Conservation (phyloP, 35 echinoderm and acorn worm genomes). For the Stichopus chloronotus region DNA sequence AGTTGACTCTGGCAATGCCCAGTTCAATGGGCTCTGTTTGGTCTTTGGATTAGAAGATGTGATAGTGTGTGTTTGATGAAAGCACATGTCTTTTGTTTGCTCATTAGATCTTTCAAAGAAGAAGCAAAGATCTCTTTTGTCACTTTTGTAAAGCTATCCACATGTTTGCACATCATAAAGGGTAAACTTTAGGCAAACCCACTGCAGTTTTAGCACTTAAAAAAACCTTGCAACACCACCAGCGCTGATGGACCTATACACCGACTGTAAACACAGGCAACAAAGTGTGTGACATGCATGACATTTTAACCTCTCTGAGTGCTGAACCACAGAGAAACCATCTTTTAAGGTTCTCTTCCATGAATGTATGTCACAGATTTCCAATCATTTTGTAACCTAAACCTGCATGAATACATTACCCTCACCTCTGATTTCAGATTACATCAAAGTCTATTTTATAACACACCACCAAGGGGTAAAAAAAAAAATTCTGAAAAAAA, state of each 20-base stretch:
- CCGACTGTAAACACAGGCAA: background rate
- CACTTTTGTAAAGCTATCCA: constrained; percentile 39
- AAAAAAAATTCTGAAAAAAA: too few species aligned
- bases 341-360: background rate
- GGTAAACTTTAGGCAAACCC: background rate
- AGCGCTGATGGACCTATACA: background rate
- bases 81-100: constrained; percentile 22
- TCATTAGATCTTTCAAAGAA: background rate
- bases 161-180: background rate
- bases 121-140: background rate
- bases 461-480: too few species aligned
- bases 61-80: constrained; percentile 47
- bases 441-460: too few species aligned
- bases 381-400: too few species aligned
- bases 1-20: background rate
- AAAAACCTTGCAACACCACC: background rate
- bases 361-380: too few species aligned
- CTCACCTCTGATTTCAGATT: too few species aligned
- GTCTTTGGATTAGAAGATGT: constrained; percentile 17
- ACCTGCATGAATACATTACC: too few species aligned
- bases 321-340: background rate
- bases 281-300: background rate
- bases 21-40: background rate
- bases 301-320: background rate
- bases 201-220: background rate